Evolutionary conservation across 2,797 vertebrate genomes (phyloP).

Genomic region (Discoglossus pictus): DNA sequence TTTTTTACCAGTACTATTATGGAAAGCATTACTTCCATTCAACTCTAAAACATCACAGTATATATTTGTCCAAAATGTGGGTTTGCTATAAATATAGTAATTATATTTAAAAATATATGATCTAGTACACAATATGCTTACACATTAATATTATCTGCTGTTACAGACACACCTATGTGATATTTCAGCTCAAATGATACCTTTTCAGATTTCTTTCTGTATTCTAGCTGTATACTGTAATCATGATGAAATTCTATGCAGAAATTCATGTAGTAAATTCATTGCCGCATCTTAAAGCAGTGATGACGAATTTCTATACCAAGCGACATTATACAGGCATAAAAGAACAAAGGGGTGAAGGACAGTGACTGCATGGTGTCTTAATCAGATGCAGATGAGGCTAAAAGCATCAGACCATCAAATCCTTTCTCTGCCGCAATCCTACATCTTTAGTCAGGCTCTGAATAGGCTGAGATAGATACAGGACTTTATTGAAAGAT

Average conservation of each 20-base stretch:
- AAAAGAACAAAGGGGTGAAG: slow-evolving; percentile 92
- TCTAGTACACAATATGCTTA: no score
- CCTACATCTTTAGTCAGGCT: slow-evolving; percentile 76
- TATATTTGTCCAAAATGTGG: background rate
- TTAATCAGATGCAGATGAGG: slow-evolving; percentile 99
- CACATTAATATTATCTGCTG: no score
- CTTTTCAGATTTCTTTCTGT: background rate
- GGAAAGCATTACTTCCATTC: no score
- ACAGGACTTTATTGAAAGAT: slow-evolving; percentile 98
- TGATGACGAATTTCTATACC: slow-evolving; percentile 82
- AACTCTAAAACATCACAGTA: slow-evolving; percentile 10
- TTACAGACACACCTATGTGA: no score
- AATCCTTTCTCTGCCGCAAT: slow-evolving; percentile 77
- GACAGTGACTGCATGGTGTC: slow-evolving; percentile 81
- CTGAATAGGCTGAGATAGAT: slow-evolving; percentile 90
- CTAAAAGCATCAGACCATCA: slow-evolving; percentile 94
- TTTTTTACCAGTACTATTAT: no score
- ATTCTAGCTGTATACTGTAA: slow-evolving; percentile 6
- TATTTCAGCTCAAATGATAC: no score
- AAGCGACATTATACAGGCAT: slow-evolving; percentile 82
- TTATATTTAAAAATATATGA: no score
- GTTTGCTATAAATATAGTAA: background rate
- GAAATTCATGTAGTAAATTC: slow-evolving; percentile 48
- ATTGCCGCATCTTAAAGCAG: slow-evolving; percentile 74
- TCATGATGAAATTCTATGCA: slow-evolving; percentile 17